Base-by-base conservation (phyloP, 2,113 vertebrate genomes). In the Neoarius graeffei region DNA sequence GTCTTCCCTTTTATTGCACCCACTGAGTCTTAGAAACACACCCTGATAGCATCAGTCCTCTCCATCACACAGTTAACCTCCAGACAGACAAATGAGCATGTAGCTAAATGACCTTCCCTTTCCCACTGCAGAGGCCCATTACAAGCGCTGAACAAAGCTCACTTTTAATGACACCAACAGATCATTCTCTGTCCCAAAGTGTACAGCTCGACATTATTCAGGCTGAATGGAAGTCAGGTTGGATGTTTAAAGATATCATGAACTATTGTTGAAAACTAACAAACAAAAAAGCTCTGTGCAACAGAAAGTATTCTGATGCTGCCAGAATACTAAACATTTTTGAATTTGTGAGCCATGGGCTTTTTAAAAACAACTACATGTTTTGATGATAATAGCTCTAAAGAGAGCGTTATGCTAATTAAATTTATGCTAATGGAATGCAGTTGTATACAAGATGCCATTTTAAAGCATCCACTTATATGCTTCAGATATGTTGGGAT, bases 31-130 rank as follows among this genome's bases (percentile, higher is more conserved):
- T 81, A 73, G 88, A 87, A 89, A 88, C 85, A 13, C 76, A 79
- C 93, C 90, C 91, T 85, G 85, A 67, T 88, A 93, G 83, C 90
- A 91, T 91, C 88, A 80, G 17, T 91, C 80, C 92, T 91, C 91
- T 95, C 92, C 89, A 90, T 94, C 91, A 93, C 54, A 89, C 93
- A 88, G 89, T 60, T 88, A 92, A 93, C 91, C 91, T 93, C 91
- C 85, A 90, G 86, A 64, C 76, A 93, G 91, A 94, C 91, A 94
- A 94, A 94, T 91, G 85, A 91, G 90, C 89, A 87, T 89, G 90
- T 87, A 81, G 81, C 85, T 83, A 88, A 91, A 89, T 84, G 91
- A 92, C 92, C 91, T 90, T 84, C 83, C 27, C 74, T 84, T 88
- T 80, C 73, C 82, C 59, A 69, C 73, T 67, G 82, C 87, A 69